A percentile compares a stretch with the other conserved stretches of the same genome.
phyloP scores from a whole-genome alignment of 2,888 invertebrate species.

The Meloe dianella region DNA sequence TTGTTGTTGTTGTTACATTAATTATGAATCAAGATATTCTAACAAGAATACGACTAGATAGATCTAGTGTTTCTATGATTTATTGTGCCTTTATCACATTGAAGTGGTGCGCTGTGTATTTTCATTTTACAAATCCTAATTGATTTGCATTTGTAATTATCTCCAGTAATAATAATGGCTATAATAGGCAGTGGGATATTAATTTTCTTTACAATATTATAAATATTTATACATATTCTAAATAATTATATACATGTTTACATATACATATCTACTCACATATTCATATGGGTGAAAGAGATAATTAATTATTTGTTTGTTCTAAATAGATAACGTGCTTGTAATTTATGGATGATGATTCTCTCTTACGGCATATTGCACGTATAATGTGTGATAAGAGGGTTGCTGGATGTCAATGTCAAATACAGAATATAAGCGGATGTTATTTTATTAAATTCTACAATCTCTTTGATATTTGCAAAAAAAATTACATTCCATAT shows the following conservation, averaged over 20 bases:
- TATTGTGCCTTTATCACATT: no score
- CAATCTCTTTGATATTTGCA: neutral
- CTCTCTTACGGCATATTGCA: conserved; percentile 14
- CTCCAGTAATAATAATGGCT: neutral
- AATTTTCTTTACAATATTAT: neutral
- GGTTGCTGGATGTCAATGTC: conserved; percentile 2
- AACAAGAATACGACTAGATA: no score
- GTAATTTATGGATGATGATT: conserved; percentile 19
- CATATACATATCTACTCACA: no score
- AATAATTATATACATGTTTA: neutral
- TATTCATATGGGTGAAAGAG: neutral
- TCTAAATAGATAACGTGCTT: conserved; percentile 17
- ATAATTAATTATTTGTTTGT: conserved; percentile 22
- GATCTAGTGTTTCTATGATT: no score
- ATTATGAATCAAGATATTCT: no score
- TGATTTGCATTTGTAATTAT: neutral
- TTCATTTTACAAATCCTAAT: no score
- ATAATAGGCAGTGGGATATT: neutral
- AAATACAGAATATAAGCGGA: conserved; percentile 1
- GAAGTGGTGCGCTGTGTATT: no score
- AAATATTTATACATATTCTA: neutral
- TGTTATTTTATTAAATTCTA: neutral
- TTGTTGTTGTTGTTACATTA: no score
- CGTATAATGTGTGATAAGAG: conserved; percentile 8
- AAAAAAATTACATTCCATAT: neutral